Evolutionary conservation across 2,888 invertebrate species (phyloP).

Genomic region (Neocrepidodera transversa): DNA sequence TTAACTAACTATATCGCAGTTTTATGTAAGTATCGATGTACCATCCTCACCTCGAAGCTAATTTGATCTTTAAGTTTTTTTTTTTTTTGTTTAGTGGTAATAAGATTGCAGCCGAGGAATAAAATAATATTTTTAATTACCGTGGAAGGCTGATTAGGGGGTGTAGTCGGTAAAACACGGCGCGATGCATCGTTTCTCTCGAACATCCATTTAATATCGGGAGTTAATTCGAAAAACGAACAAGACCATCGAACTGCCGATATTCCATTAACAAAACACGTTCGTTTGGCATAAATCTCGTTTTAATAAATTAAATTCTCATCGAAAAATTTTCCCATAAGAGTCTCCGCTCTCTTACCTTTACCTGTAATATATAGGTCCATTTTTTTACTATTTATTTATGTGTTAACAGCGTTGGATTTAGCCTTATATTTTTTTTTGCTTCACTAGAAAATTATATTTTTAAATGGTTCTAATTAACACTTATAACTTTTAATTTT

Average conservation of each 20-base stretch:
- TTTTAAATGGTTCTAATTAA: too few species aligned
- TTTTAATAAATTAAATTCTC: constrained; percentile 56
- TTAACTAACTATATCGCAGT: too few species aligned
- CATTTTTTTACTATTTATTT: constrained; percentile 57
- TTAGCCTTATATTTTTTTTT: too few species aligned
- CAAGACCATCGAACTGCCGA: constrained; percentile 44
- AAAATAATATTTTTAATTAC: constrained; percentile 29
- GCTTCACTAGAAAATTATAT: too few species aligned
- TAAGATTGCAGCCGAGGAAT: not conserved
- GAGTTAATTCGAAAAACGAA: constrained; percentile 46
- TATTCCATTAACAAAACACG: constrained; percentile 53
- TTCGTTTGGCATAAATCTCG: constrained; percentile 53
- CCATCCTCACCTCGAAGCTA: constrained; percentile 1
- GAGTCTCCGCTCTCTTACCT: constrained; percentile 29
- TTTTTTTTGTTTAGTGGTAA: not conserved
- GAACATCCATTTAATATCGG: constrained; percentile 41
- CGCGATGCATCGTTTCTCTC: constrained; percentile 31
- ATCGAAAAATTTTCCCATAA: constrained; percentile 49
- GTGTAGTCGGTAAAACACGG: constrained; percentile 41
- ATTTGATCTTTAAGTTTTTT: not conserved
- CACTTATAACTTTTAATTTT: too few species aligned
- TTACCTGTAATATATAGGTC: constrained; percentile 54
- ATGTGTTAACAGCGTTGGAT: constrained; percentile 44
- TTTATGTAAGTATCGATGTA: constrained; percentile 2
- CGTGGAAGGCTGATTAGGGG: constrained; percentile 34